A percentile compares a stretch with the other conserved stretches of the same genome.
These are phyloP conservation scores for Choloepus didactylus DNA, from an alignment of 2,797 vertebrate species.

Conservation along the genomic window DNA sequence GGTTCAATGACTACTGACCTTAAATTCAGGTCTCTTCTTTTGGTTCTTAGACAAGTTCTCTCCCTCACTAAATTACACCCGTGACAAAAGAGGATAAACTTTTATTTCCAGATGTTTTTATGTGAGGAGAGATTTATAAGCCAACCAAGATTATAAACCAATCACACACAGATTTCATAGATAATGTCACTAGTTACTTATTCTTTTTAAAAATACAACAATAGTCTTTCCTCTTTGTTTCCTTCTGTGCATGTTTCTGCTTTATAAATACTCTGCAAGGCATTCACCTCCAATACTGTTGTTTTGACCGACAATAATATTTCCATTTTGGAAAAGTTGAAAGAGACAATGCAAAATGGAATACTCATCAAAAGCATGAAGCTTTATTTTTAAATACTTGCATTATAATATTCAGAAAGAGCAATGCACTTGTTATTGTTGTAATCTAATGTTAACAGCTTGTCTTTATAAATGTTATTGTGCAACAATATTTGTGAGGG, in stretches of 20 bases:
- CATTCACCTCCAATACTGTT: slow-evolving; percentile 67
- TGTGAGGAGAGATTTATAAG: slow-evolving; percentile 42
- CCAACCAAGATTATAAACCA: background rate
- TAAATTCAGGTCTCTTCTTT: slow-evolving; percentile 42
- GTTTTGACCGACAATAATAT: slow-evolving; percentile 78
- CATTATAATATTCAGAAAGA: slow-evolving; percentile 68
- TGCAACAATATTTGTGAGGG: slow-evolving; percentile 69
- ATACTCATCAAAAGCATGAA: slow-evolving; percentile 44
- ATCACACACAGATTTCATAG: slow-evolving; percentile 43
- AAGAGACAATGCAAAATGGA: slow-evolving; percentile 67
- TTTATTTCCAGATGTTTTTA: slow-evolving; percentile 55
- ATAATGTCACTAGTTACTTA: slow-evolving; percentile 54
- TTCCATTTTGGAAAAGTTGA: slow-evolving; percentile 61
- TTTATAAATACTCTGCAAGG: slow-evolving; percentile 66
- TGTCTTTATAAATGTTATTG: slow-evolving; percentile 67
- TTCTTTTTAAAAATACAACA: slow-evolving; percentile 54
- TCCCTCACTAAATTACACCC: slow-evolving; percentile 43
- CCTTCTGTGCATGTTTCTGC: slow-evolving; percentile 62
- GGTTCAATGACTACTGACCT: background rate
- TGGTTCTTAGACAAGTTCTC: background rate
- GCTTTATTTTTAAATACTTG: slow-evolving; percentile 55
- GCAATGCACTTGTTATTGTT: slow-evolving; percentile 36
- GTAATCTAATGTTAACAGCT: slow-evolving; percentile 49
- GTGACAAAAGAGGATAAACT: background rate
- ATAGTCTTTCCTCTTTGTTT: slow-evolving; percentile 58